Evolutionary conservation across 2,888 invertebrate genomes (phyloP).

Genomic region (Zelleria hepariella): DNA sequence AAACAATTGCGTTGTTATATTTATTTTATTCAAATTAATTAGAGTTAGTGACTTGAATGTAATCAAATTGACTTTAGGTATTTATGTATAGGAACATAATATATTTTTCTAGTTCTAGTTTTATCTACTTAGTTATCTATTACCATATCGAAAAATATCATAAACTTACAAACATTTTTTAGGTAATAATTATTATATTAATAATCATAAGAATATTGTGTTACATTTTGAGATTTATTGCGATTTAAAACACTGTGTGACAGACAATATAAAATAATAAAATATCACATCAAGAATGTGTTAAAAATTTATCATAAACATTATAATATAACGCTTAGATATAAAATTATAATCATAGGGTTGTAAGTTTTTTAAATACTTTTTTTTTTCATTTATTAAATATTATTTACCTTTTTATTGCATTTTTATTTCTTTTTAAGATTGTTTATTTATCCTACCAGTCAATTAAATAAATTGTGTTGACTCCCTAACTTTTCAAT

Average conservation of each 20-base stretch:
- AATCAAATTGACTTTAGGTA: neutral
- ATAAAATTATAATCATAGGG: neutral
- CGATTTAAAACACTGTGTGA: conserved; percentile 34
- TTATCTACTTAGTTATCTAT: neutral
- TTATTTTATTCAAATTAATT: neutral
- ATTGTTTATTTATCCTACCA: conserved; percentile 45
- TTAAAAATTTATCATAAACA: conserved; percentile 16
- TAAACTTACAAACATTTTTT: neutral
- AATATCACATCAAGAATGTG: conserved; percentile 16
- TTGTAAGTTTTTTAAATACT: conserved; percentile 17
- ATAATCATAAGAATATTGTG: conserved; percentile 13
- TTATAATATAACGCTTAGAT: neutral
- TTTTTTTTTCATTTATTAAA: conserved; percentile 23
- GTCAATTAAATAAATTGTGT: conserved; percentile 55
- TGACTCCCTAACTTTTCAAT: conserved; percentile 72
- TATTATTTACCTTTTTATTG: conserved; percentile 20
- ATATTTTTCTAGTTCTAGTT: neutral
- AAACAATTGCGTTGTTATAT: neutral
- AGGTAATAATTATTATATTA: neutral
- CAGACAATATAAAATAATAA: conserved; percentile 40
- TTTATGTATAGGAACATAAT: neutral
- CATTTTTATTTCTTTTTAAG: conserved; percentile 26
- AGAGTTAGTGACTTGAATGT: neutral
- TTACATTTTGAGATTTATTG: conserved; percentile 19
- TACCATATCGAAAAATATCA: neutral